phyloP scores from a whole-genome alignment of 2,797 vertebrate species.

The Moxostoma hubbsi region DNA sequence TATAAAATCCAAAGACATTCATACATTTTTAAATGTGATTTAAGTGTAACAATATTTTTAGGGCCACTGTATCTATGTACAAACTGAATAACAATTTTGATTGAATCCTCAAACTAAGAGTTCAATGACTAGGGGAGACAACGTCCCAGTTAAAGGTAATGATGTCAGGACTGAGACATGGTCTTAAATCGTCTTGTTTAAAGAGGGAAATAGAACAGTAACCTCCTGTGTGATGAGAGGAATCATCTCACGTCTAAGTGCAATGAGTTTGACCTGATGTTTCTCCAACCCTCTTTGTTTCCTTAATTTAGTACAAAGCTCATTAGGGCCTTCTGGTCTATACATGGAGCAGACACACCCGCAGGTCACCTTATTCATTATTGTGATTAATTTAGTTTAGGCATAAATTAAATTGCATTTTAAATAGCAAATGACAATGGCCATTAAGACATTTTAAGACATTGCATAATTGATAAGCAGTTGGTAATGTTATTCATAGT shows the following conservation, averaged over 20 bases:
- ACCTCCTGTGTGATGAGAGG: slow-evolving; percentile 27
- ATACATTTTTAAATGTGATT: not conserved
- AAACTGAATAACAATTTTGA: not conserved
- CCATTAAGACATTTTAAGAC: slow-evolving; percentile 59
- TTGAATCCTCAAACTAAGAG: not conserved
- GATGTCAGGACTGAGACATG: slow-evolving; percentile 17
- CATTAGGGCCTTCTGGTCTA: slow-evolving; percentile 48
- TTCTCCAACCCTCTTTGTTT: slow-evolving; percentile 50
- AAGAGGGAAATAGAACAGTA: slow-evolving; percentile 27
- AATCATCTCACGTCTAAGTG: slow-evolving; percentile 30
- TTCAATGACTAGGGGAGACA: slow-evolving; percentile 20
- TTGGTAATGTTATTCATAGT: slow-evolving; percentile 75
- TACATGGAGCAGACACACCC: slow-evolving; percentile 55
- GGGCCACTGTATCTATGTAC: not conserved
- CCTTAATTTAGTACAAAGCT: slow-evolving; percentile 56
- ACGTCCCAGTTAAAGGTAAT: slow-evolving; percentile 19
- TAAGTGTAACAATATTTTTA: not conserved
- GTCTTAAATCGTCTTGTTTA: slow-evolving; percentile 34
- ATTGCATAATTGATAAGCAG: slow-evolving; percentile 55
- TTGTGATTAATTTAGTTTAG: slow-evolving; percentile 75
- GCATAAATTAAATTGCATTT: slow-evolving; percentile 77
- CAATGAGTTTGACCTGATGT: slow-evolving; percentile 43
- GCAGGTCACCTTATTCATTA: slow-evolving; percentile 68
- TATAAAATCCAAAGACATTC: no score
- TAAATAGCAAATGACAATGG: slow-evolving; percentile 77